These are phyloP conservation scores for Dolichotis patagonum DNA, from an alignment of 2,113 vertebrate genomes.

Conservation along the genomic window DNA sequence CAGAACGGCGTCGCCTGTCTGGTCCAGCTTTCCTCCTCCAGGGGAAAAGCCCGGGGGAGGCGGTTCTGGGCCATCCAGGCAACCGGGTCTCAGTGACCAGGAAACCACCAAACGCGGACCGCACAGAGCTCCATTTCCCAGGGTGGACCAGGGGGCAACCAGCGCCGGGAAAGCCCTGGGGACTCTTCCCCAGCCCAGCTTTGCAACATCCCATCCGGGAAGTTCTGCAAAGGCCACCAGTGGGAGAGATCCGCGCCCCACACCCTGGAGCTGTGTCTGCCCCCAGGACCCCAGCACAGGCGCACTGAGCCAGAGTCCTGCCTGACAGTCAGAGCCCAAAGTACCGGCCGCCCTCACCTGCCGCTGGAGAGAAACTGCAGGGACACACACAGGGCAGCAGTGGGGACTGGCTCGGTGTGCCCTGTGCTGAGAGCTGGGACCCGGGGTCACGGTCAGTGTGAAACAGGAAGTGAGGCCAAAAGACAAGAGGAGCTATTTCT, in stretches of 20 bases:
- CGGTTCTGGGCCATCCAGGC: conserved; percentile 63
- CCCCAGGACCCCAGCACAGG: conserved; percentile 45
- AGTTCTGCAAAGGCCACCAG: conserved; percentile 37
- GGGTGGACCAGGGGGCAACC: background rate
- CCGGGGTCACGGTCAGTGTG: background rate
- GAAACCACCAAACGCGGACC: conserved; percentile 51
- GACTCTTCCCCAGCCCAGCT: conserved; percentile 56
- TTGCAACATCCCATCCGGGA: background rate
- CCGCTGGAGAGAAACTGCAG: conserved; percentile 54
- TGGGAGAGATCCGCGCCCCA: conserved; percentile 51
- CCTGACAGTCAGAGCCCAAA: background rate
- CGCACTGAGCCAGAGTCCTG: background rate
- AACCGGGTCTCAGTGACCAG: conserved; percentile 51
- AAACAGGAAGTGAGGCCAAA: background rate
- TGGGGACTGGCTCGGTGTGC: background rate
- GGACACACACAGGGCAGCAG: background rate
- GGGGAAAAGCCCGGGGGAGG: background rate
- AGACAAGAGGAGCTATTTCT: conserved; percentile 1
- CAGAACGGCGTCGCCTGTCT: background rate
- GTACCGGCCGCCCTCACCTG: background rate
- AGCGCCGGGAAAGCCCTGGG: conserved; percentile 59
- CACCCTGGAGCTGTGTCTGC: conserved; percentile 60
- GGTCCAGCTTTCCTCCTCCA: background rate
- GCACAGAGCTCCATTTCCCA: background rate
- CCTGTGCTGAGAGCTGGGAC: background rate